Percentiles rank a stretch among this genome's conserved stretches.
phyloP scores from a whole-genome alignment of 2,113 vertebrate genomes.

The Periophthalmus modestus region DNA sequence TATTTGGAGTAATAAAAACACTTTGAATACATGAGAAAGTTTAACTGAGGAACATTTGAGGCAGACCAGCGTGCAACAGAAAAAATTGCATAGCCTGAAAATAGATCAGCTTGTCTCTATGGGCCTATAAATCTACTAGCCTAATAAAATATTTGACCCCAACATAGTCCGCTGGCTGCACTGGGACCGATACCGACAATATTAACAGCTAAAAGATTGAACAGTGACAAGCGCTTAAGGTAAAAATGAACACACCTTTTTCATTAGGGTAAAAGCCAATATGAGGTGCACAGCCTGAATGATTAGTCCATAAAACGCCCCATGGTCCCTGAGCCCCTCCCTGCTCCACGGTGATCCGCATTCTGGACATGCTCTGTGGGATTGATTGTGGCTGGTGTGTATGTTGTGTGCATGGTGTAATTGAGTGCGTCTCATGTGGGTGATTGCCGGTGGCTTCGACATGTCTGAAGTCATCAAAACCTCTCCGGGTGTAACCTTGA shows the following conservation, averaged over 20 bases:
- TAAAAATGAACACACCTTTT: neutral
- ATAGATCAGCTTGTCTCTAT: neutral
- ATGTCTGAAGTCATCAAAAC: slow-evolving; percentile 68
- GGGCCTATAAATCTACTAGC: neutral
- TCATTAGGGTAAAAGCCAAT: neutral
- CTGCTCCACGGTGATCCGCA: slow-evolving; percentile 36
- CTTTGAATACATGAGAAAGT: too few relatives aligned
- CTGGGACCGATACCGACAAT: neutral
- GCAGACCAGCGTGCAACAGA: too few relatives aligned
- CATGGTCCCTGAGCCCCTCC: slow-evolving; percentile 12
- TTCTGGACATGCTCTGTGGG: slow-evolving; percentile 48
- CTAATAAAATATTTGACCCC: neutral
- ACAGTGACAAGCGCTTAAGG: neutral
- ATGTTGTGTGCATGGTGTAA: slow-evolving; percentile 33
- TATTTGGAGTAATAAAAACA: too few relatives aligned
- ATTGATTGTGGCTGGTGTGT: slow-evolving; percentile 44
- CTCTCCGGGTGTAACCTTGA: slow-evolving; percentile 67
- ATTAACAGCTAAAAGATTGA: neutral
- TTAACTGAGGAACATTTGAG: neutral
- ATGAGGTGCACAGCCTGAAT: neutral
- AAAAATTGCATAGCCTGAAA: neutral
- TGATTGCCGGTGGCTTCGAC: slow-evolving; percentile 63
- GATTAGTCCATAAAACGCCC: slow-evolving; percentile 17
- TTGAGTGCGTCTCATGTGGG: slow-evolving; percentile 53
- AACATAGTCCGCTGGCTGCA: neutral